A percentile compares a stretch with the other conserved stretches of the same genome.
Evolutionary conservation across 2,113 vertebrate genomes (phyloP).

Genomic region (Silurus asotus): DNA sequence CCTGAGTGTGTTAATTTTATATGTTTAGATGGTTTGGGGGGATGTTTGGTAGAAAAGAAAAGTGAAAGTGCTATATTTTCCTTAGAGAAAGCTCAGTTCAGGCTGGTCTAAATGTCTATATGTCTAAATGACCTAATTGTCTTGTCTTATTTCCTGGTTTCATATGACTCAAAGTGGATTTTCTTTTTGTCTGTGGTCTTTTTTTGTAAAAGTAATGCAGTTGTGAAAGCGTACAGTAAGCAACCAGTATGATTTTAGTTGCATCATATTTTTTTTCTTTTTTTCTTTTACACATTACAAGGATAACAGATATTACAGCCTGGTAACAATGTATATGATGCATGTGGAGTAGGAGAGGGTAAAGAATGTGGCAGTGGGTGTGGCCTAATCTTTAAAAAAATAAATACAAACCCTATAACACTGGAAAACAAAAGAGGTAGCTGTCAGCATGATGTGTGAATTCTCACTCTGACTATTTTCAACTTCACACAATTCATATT

Average conservation of each 20-base stretch:
- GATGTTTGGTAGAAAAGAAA: not conserved
- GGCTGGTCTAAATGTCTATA: not conserved
- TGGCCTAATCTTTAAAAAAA: not conserved
- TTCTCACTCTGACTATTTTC: not conserved
- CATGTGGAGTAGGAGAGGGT: too few relatives aligned
- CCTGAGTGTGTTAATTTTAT: too few relatives aligned
- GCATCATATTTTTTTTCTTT: too few relatives aligned
- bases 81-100: not conserved
- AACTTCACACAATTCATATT: not conserved
- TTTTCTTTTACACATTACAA: too few relatives aligned
- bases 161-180: not conserved
- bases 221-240: too few relatives aligned
- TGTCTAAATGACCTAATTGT: not conserved
- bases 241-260: too few relatives aligned
- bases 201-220: too few relatives aligned
- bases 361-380: not conserved
- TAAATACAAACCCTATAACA: too few relatives aligned
- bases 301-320: too few relatives aligned
- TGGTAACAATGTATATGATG: too few relatives aligned
- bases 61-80: not conserved
- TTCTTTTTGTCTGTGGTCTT: too few relatives aligned
- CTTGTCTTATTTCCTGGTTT: not conserved
- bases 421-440: not conserved
- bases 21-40: too few relatives aligned
- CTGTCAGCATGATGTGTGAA: not conserved